Evolutionary conservation across 2,113 vertebrate species (phyloP).

Genomic region (Murina feae): DNA sequence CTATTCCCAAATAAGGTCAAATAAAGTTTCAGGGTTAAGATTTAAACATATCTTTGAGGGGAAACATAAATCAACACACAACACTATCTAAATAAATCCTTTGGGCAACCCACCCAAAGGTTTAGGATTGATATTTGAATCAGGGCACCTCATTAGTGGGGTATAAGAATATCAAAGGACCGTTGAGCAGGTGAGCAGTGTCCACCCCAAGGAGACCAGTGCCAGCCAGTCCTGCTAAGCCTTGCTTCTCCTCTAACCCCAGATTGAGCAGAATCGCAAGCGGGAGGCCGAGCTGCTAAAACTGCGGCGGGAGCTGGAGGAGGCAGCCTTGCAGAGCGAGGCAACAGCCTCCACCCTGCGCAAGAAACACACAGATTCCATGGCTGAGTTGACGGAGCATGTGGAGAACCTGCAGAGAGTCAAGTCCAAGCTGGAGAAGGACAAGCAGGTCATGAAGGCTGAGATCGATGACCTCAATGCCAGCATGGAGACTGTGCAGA

Average conservation of each 20-base stretch:
- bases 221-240: not conserved
- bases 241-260: not conserved
- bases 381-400: conserved; percentile 78
- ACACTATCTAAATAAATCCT: not conserved
- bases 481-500: conserved; percentile 74
- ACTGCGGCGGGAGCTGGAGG: conserved; percentile 79
- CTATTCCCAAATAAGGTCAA: not conserved
- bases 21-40: not conserved
- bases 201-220: not conserved
- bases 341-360: conserved; percentile 63
- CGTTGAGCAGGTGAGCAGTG: not conserved
- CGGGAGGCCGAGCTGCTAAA: conserved; percentile 78
- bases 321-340: conserved; percentile 75
- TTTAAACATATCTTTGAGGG: not conserved
- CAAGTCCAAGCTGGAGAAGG: conserved; percentile 80
- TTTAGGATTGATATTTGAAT: not conserved
- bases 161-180: not conserved
- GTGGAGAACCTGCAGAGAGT: conserved; percentile 79
- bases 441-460: conserved; percentile 80
- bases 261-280: conserved; percentile 82
- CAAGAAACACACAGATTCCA: conserved; percentile 76
- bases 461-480: conserved; percentile 78
- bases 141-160: not conserved
- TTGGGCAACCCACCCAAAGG: not conserved
- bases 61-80: not conserved